Evolutionary conservation across 2,888 invertebrate genomes (phyloP).

Genomic region (Ormyrus pomaceus): DNA sequence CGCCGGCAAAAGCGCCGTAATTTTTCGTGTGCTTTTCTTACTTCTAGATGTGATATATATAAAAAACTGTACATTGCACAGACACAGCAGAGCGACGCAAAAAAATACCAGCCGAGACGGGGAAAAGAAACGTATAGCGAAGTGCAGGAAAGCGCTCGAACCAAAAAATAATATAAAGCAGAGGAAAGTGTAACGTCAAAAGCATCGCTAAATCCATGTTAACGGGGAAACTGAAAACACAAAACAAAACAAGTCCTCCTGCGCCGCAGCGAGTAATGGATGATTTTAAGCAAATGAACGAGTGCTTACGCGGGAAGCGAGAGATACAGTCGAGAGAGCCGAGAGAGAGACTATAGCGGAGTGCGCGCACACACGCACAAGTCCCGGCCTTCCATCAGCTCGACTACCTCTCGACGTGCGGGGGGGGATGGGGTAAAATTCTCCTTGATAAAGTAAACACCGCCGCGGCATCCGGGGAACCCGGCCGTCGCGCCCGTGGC

Average conservation of each 20-base stretch:
- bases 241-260: neutral
- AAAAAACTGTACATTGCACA: neutral
- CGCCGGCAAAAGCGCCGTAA: too few species aligned
- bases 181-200: neutral
- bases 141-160: neutral
- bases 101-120: neutral
- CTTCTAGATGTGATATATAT: neutral
- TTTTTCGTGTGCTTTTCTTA: too few species aligned
- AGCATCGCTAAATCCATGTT: conserved; percentile 4
- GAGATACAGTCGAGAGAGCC: neutral
- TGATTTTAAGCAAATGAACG: conserved; percentile 36
- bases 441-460: conserved; percentile 14
- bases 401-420: too few species aligned
- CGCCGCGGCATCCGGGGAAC: neutral
- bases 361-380: neutral
- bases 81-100: neutral
- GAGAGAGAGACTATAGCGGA: neutral
- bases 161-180: neutral
- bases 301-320: neutral
- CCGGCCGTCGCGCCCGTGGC: neutral
- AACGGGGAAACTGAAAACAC: neutral
- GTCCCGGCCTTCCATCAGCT: too few species aligned
- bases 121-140: neutral
- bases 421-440: neutral
- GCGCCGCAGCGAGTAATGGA: conserved; percentile 22